Conservation (phyloP, 2,888 invertebrate genomes). For the Drosophila pegasa region DNA sequence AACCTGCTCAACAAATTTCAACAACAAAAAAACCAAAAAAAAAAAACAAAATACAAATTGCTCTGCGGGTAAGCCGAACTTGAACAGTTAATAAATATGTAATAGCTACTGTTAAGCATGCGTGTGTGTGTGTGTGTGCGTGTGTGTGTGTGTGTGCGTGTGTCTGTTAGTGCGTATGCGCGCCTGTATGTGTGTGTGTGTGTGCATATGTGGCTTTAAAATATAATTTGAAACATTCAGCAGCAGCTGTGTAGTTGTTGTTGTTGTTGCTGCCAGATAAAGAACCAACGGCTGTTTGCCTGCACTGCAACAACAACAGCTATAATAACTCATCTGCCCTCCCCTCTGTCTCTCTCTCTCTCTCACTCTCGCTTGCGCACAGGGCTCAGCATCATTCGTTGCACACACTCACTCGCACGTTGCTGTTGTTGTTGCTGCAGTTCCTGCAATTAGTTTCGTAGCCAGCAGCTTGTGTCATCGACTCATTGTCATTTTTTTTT, state of each 20-base stretch:
- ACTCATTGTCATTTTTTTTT: conserved; percentile 26
- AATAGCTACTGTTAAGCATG: conserved; percentile 32
- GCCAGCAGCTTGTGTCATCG: conserved; percentile 20
- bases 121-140: conserved; percentile 5
- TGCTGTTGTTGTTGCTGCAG: conserved; percentile 12
- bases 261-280: conserved; percentile 46
- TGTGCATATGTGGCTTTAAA: conserved; percentile 57
- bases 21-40: conserved; percentile 27
- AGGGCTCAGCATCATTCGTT: conserved; percentile 50
- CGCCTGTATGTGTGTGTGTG: conserved; percentile 21
- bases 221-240: conserved; percentile 54
- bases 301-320: conserved; percentile 29
- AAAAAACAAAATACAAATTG: conserved; percentile 18
- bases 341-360: too few species aligned
- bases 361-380: conserved; percentile 10
- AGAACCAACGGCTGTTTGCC: conserved; percentile 71
- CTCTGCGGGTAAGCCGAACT: conserved; percentile 50
- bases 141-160: not conserved
- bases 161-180: conserved; percentile 1
- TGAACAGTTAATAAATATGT: conserved; percentile 57
- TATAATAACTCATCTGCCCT: conserved; percentile 44
- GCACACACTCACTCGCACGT: conserved; percentile 23
- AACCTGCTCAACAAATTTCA: conserved; percentile 25
- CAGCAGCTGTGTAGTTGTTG: conserved; percentile 17
- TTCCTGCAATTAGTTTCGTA: conserved; percentile 37